Evolutionary conservation across 2,888 invertebrate genomes (phyloP).

Genomic region (Noctua pronuba): DNA sequence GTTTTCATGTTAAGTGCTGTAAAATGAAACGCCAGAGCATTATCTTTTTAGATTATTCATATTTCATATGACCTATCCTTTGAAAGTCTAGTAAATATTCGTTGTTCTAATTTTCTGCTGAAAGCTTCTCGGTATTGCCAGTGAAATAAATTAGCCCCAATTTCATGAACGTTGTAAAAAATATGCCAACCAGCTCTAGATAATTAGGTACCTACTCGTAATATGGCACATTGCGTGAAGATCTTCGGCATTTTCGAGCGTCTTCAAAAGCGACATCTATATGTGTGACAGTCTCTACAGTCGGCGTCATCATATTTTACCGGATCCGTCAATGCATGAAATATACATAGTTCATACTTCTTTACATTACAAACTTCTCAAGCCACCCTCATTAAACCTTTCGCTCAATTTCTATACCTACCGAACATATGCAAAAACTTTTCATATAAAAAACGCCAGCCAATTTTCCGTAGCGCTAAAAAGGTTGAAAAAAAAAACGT

Average conservation of each 20-base stretch:
- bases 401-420: slow-evolving; percentile 19
- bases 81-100: background rate
- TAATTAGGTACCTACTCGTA: background rate
- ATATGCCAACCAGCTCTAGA: background rate
- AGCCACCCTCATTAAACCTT: slow-evolving; percentile 44
- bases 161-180: slow-evolving; percentile 21
- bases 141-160: slow-evolving; percentile 20
- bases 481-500: slow-evolving; percentile 39
- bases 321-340: background rate
- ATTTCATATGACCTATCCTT: slow-evolving; percentile 11
- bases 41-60: background rate
- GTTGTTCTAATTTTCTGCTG: background rate
- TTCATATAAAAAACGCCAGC: slow-evolving; percentile 51
- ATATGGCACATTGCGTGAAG: background rate
- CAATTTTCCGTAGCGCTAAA: slow-evolving; percentile 50
- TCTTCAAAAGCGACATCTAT: background rate
- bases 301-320: background rate
- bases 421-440: slow-evolving; percentile 54
- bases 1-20: slow-evolving; percentile 3
- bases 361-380: slow-evolving; percentile 1
- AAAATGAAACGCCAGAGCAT: slow-evolving; percentile 3
- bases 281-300: no score
- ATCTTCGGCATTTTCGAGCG: background rate
- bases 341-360: background rate
- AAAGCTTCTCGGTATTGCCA: slow-evolving; percentile 5